Evolutionary conservation across 1,140 invertebrate genomes (phyloP), one percentile per base, ranked within the genome.

Genomic region (Amphibalanus amphitrite): DNA sequence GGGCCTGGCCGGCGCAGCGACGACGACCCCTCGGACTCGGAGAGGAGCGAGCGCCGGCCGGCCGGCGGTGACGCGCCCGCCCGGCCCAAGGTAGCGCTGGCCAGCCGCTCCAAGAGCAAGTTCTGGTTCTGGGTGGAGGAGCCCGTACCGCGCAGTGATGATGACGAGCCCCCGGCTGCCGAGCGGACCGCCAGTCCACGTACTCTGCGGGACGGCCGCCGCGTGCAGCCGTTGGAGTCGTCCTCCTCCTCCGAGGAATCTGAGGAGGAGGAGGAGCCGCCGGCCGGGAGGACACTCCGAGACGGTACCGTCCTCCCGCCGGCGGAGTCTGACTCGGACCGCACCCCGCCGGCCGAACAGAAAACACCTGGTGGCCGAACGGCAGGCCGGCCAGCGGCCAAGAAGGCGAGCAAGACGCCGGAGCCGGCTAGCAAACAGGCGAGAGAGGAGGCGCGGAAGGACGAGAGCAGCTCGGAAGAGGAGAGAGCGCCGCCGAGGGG

Each of bases 121-220:
- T 67, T 67, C 65, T 67, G 65, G 65, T 67, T 28, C 65, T 67
- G 65, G 65, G 26, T 67, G 65, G 65, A 67, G 28, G 65, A 67
- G 47, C 47, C 47, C 1, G 47, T 59, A 20, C 47, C 47, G 6
- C 47, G 47, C 6, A 59, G 47, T 20, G 47, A 59, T 20, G 47
- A 59, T 20, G 47, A 59, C 47, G 47, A 59, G 47, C 47, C 47
- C 10, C 1, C 47, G 47, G 47, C 33, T 8, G 47, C 47, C 6
- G 47, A 59, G 47, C 10, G 47, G 47, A 3, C 47, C 10, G 17
- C 47, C 47, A 59, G 47, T 20, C 47, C 47, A 20, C 47, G 47
- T 20, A 59, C 47, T 8, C 47, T 59, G 47, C 47, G 47, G 13
- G 47, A 59, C 47, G 47, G 47, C 47, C 6, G 47, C 13, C 47